phyloP scores from a whole-genome alignment of 92 coral and sea anemone species.

The Zoanthus sociatus region DNA sequence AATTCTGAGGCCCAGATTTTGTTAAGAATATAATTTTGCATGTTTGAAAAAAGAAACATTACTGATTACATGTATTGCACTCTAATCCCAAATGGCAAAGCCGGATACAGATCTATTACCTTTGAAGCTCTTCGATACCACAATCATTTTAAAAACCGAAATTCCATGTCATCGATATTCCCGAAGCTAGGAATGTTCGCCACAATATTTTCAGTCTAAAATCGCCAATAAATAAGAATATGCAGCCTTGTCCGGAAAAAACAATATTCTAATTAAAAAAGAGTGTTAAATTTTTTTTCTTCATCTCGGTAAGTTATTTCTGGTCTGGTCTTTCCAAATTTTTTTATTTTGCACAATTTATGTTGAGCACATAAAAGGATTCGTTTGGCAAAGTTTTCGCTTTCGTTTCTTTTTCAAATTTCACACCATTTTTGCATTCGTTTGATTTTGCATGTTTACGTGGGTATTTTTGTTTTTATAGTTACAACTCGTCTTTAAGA shows the following conservation, averaged over 20 bases:
- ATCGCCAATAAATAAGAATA: too few species aligned
- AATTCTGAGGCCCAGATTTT: too few species aligned
- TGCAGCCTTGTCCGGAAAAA: too few species aligned
- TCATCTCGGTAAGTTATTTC: not conserved
- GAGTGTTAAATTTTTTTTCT: not conserved
- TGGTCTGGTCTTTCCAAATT: not conserved
- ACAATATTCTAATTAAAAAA: too few species aligned
- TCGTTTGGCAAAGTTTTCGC: not conserved
- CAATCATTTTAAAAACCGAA: not conserved
- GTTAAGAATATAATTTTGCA: too few species aligned
- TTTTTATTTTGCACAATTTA: not conserved
- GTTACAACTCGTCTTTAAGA: conserved; percentile 13
- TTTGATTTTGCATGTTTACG: conserved; percentile 42
- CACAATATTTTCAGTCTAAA: too few species aligned
- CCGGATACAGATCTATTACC: too few species aligned
- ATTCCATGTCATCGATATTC: too few species aligned
- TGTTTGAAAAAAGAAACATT: too few species aligned
- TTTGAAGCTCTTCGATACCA: not conserved
- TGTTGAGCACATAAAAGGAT: not conserved
- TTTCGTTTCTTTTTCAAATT: not conserved
- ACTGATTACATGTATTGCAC: too few species aligned
- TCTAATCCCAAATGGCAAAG: too few species aligned
- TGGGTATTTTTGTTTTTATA: conserved; percentile 19
- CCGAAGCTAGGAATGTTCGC: too few species aligned
- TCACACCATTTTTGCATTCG: conserved; percentile 41